These are phyloP conservation scores for Rotaria magnacalcarata DNA, from an alignment of 2,888 invertebrate genomes.

Conservation along the genomic window DNA sequence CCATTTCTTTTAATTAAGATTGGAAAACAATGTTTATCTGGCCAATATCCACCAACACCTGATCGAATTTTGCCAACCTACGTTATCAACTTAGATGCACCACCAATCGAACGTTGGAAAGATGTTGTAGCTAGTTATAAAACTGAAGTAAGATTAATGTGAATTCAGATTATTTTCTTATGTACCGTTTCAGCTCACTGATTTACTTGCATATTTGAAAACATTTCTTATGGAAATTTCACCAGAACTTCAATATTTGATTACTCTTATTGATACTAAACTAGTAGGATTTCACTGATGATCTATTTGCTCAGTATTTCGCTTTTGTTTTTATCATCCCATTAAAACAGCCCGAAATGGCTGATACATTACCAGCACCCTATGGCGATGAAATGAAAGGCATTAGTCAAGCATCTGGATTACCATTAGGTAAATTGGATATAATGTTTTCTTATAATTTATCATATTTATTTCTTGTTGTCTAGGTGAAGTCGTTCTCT, in stretches of 20 bases:
- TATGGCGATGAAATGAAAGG: slow-evolving; percentile 61
- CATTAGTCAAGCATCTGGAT: slow-evolving; percentile 56
- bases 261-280: slow-evolving; percentile 55
- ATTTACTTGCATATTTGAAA: slow-evolving; percentile 54
- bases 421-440: slow-evolving; percentile 51
- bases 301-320: no score
- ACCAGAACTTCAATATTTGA: slow-evolving; percentile 51
- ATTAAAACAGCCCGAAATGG: slow-evolving; percentile 49
- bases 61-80: background rate
- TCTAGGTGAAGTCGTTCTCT: slow-evolving; percentile 62
- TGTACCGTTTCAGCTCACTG: slow-evolving; percentile 51
- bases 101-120: slow-evolving; percentile 38
- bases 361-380: slow-evolving; percentile 59
- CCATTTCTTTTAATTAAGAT: background rate
- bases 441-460: no score
- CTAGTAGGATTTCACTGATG: slow-evolving; percentile 51
- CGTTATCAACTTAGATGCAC: slow-evolving; percentile 34
- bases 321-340: background rate
- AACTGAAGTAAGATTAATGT: slow-evolving; percentile 17
- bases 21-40: background rate
- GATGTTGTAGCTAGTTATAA: slow-evolving; percentile 13
- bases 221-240: slow-evolving; percentile 53
- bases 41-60: background rate
- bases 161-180: background rate
- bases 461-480: no score